Base-by-base conservation (phyloP, 2,888 invertebrate species). In the Caradrina kadenii region DNA sequence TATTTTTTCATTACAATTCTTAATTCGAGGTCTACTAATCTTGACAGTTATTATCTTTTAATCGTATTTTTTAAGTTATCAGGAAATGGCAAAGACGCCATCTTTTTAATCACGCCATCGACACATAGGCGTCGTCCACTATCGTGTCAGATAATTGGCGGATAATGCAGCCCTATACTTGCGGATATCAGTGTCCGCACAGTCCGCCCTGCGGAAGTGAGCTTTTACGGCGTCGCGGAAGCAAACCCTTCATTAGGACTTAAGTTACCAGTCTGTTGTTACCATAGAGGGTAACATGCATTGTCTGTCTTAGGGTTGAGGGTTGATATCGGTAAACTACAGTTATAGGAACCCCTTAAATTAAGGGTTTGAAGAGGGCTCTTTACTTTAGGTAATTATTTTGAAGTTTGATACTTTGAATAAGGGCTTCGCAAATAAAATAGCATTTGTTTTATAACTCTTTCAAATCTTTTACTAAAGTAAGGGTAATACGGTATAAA, bases 171-270 rank as follows among this genome's bases (percentile, higher is more conserved):
- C 77, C 59, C 53, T 70, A 59, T n/a, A 52, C 19, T 55, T 66
- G 67, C 77, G 74, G 73, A 80, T 67, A 73, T 75, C 62, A 45
- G 48, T 63, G 42, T 17, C 13, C 17, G 26, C 26, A 4, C 26
- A 3, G 42, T 49, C 55, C 63, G 59, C 62, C 53, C 45, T 65
- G 19, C 71, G 77, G 81, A 80, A 80, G 50, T 35, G 64, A 70
- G 60, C 71, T 81, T 79, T 60, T 82, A 82, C 45, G 80, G 77
- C 52, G 11, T 80, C 81, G 48, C 70, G 69, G 69, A 76, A 69
- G 55, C 60, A 22, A 67, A 58, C 69, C 72, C 73, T 71, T 70
- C 39, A 61, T 58, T 67, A 61, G 45, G 45, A 45, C 55, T 71
- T 79, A 54, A 22, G 59, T 79, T 71, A 65, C 66, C 60, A 48